Base-by-base conservation (phyloP, 1,140 invertebrate genomes). In the Mercenaria mercenaria region DNA sequence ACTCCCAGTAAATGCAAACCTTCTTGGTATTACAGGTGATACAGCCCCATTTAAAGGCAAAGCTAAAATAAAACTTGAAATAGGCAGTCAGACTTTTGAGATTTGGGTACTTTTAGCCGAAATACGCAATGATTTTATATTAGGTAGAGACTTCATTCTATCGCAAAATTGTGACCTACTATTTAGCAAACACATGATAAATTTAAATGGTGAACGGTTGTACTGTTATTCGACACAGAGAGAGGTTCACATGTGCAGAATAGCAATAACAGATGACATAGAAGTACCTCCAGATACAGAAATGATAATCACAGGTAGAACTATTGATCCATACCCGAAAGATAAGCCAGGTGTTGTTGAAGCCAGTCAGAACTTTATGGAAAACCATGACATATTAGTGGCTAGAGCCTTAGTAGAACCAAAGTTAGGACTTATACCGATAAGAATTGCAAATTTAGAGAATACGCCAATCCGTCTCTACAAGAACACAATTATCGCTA, bases 231-330 rank as follows among this genome's bases (percentile, higher is more conserved):
- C 59, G 64, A 20, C 29, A 64, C 56, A 64, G 37, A 34, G 20
- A 8, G 13, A 82, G 20, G 4, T 41, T 2, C 52, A 64, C 32
- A 15, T 18, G 6, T 18, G 64, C 37, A 29, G 1, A 32, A 10
- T 41, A 34, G 23, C 56, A 10, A 8, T 41, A 2, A 39, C 34
- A 23, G 59, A 82, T 37, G 32, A 82, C 26, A 41, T 61, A 61
- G 80, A 82, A 59, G 37, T 82, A 39, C 80, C 80, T 20, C 80
- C 80, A 39, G 32, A 82, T 18, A 39, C 29, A 26, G 80, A 82
- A 64, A 82, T 82, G n/a, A 1, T 82, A 15, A 10, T 82, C 23
- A 37, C 56, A 23, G 52, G 56, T 20, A 64, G 59, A 82, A 64
- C 80, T 10, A 39, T 82, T 39, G 80, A 82, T 29, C 52, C 80